Evolutionary conservation across 2,888 invertebrate genomes (phyloP).

Genomic region (Hydriomena furcata): DNA sequence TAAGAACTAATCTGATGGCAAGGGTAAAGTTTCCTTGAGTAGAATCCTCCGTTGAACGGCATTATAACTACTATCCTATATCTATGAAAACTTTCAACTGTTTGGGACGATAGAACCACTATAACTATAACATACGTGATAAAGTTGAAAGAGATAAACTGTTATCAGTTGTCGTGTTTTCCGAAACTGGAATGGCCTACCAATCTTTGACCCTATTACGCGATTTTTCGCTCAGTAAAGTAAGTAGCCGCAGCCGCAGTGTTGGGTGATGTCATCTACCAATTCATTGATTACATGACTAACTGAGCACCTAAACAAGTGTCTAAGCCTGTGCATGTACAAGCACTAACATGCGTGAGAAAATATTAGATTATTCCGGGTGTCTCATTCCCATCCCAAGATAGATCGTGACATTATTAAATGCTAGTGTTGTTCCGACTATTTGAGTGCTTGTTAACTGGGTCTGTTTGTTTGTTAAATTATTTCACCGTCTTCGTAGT

Average conservation of each 20-base stretch:
- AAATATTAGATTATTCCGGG: conserved; percentile 4
- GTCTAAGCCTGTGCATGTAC: neutral
- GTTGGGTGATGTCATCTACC: conserved; percentile 50
- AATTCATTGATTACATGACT: neutral
- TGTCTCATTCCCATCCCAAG: neutral
- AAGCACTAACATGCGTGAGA: conserved; percentile 30
- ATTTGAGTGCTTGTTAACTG: too few relatives aligned
- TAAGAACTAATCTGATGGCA: neutral
- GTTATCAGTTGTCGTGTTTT: neutral
- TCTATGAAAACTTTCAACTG: too few relatives aligned
- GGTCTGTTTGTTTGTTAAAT: too few relatives aligned
- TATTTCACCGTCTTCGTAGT: too few relatives aligned
- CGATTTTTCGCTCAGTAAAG: conserved; percentile 1
- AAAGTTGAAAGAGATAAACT: too few relatives aligned
- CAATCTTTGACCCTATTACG: conserved; percentile 28
- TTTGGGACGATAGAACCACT: too few relatives aligned
- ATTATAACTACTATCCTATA: too few relatives aligned
- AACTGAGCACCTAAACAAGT: neutral
- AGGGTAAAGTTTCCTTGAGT: too few relatives aligned
- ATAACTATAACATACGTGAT: too few relatives aligned
- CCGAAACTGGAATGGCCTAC: conserved; percentile 6
- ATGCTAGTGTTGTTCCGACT: neutral
- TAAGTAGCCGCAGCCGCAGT: conserved; percentile 19
- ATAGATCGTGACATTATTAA: conserved; percentile 15
- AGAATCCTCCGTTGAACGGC: too few relatives aligned